Percentiles rank a stretch among this genome's conserved stretches.
phyloP scores from a whole-genome alignment of 2,797 vertebrate species.

The Lindbergichthys nudifrons region DNA sequence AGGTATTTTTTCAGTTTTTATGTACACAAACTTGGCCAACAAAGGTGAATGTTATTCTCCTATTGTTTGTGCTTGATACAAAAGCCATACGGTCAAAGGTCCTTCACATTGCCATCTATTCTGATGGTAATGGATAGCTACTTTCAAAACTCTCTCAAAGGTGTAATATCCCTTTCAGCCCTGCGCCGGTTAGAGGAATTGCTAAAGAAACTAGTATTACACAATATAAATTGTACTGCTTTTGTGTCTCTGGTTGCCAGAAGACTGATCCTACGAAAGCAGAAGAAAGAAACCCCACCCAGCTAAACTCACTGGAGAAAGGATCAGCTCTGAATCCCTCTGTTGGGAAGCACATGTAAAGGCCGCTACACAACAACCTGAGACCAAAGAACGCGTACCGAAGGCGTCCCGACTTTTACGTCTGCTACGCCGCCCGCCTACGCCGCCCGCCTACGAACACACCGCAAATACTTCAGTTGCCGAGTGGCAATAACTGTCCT shows the following conservation, averaged over 20 bases:
- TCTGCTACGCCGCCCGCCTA: no score
- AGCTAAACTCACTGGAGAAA: not conserved
- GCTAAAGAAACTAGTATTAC: conserved; percentile 18
- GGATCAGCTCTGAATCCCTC: conserved; percentile 12
- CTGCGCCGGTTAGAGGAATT: not conserved
- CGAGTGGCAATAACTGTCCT: no score
- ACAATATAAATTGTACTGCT: conserved; percentile 10
- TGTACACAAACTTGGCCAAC: conserved; percentile 1
- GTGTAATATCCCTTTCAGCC: not conserved
- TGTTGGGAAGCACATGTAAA: not conserved
- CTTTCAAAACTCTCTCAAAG: conserved; percentile 11
- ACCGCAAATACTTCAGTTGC: no score
- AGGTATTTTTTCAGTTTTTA: not conserved
- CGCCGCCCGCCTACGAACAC: no score
- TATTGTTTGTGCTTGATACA: not conserved
- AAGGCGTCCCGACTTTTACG: no score
- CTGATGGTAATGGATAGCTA: not conserved
- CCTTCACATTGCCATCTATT: not conserved
- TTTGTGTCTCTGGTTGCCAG: conserved; percentile 9
- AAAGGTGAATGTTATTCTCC: not conserved
- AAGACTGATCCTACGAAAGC: conserved; percentile 19
- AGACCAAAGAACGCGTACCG: no score
- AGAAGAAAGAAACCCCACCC: conserved; percentile 19
- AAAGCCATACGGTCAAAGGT: not conserved
- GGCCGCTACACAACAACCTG: no score